These are phyloP conservation scores for Melieria omissa DNA, from an alignment of 2,888 invertebrate genomes.

Conservation along the genomic window DNA sequence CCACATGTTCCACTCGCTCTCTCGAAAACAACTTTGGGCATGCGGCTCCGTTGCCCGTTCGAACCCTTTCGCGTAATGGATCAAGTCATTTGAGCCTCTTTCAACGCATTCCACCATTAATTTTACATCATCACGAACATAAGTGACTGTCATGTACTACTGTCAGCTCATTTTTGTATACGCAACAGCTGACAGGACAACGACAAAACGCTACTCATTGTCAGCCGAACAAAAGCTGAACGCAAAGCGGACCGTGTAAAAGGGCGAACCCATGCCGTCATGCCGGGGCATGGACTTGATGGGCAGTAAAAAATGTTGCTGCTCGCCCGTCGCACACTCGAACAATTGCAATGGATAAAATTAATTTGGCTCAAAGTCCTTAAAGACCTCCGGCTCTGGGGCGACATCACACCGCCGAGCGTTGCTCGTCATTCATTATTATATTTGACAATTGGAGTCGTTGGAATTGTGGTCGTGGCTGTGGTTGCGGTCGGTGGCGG, in stretches of 20 bases:
- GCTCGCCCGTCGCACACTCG: too few species aligned
- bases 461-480: slow-evolving; percentile 1
- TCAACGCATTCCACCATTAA: slow-evolving; percentile 43
- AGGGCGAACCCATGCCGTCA: too few species aligned
- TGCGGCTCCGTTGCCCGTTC: too few species aligned
- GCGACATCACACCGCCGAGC: too few species aligned
- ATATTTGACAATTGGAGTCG: slow-evolving; percentile 40
- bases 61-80: not conserved
- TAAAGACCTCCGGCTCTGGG: too few species aligned
- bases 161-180: slow-evolving; percentile 40
- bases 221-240: slow-evolving; percentile 35
- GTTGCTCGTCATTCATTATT: slow-evolving; percentile 42
- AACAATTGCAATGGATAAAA: too few species aligned
- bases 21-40: too few species aligned
- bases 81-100: slow-evolving; percentile 9
- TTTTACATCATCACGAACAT: slow-evolving; percentile 46
- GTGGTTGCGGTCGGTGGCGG: not conserved
- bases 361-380: too few species aligned
- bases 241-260: too few species aligned
- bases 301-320: too few species aligned
- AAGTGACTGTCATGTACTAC: slow-evolving; percentile 46
- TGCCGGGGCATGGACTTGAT: too few species aligned
- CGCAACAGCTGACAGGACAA: slow-evolving; percentile 44
- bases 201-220: slow-evolving; percentile 45
- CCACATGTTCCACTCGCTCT: too few species aligned